Percentiles rank a stretch among this genome's conserved stretches.
These are phyloP conservation scores for Tetheella fluctuosa DNA, from an alignment of 2,888 invertebrate genomes.

Conservation along the genomic window DNA sequence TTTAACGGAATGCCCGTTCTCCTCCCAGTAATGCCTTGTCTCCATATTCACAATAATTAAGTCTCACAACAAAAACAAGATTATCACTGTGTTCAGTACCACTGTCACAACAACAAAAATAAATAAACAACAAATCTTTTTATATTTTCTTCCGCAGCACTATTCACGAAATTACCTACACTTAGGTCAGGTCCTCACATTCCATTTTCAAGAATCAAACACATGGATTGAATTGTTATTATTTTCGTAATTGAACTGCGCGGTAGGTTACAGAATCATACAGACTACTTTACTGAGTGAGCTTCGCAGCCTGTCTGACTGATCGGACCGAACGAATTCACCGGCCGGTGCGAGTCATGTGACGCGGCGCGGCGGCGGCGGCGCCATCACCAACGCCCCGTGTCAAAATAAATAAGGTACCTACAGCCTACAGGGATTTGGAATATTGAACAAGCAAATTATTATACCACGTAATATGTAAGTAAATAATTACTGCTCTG, in stretches of 20 bases:
- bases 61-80: slow-evolving; percentile 53
- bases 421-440: not conserved
- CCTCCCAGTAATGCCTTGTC: slow-evolving; percentile 76
- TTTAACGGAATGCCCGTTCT: slow-evolving; percentile 72
- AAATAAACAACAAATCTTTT: slow-evolving; percentile 39
- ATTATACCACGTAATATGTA: too few relatives aligned
- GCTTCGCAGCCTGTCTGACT: slow-evolving; percentile 55
- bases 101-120: slow-evolving; percentile 44
- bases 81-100: slow-evolving; percentile 46
- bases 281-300: slow-evolving; percentile 47
- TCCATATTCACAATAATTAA: slow-evolving; percentile 69
- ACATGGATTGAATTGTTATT: slow-evolving; percentile 40
- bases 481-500: too few relatives aligned
- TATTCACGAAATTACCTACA: slow-evolving; percentile 30
- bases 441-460: too few relatives aligned
- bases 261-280: slow-evolving; percentile 30
- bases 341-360: slow-evolving; percentile 64
- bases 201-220: slow-evolving; percentile 54
- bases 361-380: slow-evolving; percentile 42
- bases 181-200: slow-evolving; percentile 57
- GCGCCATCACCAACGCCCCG: slow-evolving; percentile 34
- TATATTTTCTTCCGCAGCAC: slow-evolving; percentile 50
- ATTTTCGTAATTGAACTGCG: slow-evolving; percentile 56
- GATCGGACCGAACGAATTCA: slow-evolving; percentile 36
- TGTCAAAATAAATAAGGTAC: not conserved